Evolutionary conservation across 2,113 vertebrate species (phyloP).

Genomic region (Macaca nemestrina): DNA sequence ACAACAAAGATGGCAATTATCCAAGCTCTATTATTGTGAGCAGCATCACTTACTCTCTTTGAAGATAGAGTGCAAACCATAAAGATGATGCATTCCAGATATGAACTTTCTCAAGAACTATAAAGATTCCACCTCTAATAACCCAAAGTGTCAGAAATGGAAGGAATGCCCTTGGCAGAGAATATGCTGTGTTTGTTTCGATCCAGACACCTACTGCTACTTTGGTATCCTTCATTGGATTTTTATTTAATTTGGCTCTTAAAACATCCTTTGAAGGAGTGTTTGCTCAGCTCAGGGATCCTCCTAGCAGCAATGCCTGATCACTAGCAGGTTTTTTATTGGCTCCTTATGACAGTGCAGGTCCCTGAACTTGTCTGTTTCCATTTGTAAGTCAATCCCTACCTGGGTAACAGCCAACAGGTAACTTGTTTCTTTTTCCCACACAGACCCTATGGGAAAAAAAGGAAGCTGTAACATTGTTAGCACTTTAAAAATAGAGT

Average conservation of each 20-base stretch:
- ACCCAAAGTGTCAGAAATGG: neutral
- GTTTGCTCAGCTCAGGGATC: neutral
- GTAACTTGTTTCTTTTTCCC: neutral
- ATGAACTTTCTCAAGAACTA: neutral
- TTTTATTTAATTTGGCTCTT: slow-evolving; percentile 42
- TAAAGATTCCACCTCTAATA: neutral
- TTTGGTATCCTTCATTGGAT: neutral
- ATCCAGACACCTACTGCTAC: neutral
- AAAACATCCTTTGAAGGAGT: slow-evolving; percentile 36
- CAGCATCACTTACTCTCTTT: neutral
- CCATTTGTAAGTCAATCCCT: slow-evolving; percentile 44
- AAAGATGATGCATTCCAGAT: neutral
- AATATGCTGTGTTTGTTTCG: slow-evolving; percentile 23
- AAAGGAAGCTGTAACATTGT: neutral
- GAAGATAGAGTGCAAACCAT: neutral
- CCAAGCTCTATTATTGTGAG: neutral
- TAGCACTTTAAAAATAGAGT: neutral
- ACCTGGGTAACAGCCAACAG: neutral
- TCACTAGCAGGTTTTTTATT: neutral
- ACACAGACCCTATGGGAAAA: neutral
- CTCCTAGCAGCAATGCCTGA: neutral
- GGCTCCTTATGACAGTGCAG: neutral
- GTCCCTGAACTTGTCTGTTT: slow-evolving; percentile 33
- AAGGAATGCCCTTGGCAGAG: neutral
- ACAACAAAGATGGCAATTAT: neutral